A percentile compares a stretch with the other conserved stretches of the same genome.
phyloP scores from a whole-genome alignment of 2,113 vertebrate species.

The Urocynchramus pylzowi region DNA sequence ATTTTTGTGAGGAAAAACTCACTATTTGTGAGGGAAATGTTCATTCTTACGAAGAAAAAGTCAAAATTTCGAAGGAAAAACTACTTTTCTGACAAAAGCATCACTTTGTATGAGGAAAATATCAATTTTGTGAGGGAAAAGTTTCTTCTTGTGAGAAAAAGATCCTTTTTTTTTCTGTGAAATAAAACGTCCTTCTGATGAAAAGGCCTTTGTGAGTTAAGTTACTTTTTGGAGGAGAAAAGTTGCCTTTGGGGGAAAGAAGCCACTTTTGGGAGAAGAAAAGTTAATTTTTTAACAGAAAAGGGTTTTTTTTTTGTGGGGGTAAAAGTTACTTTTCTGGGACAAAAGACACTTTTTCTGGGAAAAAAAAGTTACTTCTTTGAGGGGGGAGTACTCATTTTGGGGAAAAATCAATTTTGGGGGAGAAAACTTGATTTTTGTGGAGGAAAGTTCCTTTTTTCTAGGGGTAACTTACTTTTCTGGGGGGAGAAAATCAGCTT shows the following conservation, averaged over 20 bases:
- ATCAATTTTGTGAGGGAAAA: not conserved
- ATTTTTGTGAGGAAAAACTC: not conserved
- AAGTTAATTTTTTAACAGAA: not conserved
- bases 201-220: not conserved
- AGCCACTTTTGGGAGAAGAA: not conserved
- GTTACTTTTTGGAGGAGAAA: not conserved
- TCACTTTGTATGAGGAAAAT: not conserved
- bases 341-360: not conserved
- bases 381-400: no score
- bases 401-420: not conserved
- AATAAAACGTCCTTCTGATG: not conserved
- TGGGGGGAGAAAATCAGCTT: accelerated
- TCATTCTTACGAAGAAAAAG: not conserved
- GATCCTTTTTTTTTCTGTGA: not conserved
- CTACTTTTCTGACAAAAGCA: not conserved
- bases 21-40: not conserved
- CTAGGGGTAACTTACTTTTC: not conserved
- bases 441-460: not conserved
- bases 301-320: not conserved
- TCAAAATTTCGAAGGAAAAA: not conserved
- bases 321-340: not conserved
- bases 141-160: not conserved
- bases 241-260: not conserved
- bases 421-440: not conserved
- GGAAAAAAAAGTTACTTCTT: not conserved